These are phyloP conservation scores for Limnephilus auricula DNA, from an alignment of 2,888 invertebrate genomes.

Conservation along the genomic window DNA sequence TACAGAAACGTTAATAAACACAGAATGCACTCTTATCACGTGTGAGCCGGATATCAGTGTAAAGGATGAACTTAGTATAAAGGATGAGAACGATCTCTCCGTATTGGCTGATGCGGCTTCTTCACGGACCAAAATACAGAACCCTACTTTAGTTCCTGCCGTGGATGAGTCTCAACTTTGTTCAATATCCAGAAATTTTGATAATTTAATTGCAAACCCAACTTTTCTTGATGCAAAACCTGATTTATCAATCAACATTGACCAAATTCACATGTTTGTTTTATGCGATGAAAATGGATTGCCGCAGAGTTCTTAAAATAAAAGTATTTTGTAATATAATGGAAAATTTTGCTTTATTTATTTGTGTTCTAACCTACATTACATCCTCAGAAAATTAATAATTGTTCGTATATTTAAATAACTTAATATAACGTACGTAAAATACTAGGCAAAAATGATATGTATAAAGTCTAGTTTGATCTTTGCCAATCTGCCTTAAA, in stretches of 20 bases:
- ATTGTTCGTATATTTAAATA: no score
- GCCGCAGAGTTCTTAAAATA: constrained; percentile 38
- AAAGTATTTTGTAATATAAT: background rate
- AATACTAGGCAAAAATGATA: no score
- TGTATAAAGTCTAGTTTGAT: no score
- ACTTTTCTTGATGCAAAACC: background rate
- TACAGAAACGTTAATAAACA: constrained; percentile 54
- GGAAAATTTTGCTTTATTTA: background rate
- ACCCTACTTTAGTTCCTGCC: background rate
- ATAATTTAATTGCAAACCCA: constrained; percentile 63
- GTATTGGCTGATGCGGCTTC: constrained; percentile 64
- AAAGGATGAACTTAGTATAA: background rate
- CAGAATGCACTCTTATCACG: constrained; percentile 41
- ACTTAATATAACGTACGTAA: no score
- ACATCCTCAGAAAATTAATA: background rate
- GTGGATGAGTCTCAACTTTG: constrained; percentile 24
- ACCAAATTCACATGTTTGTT: constrained; percentile 53
- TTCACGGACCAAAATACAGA: constrained; percentile 55
- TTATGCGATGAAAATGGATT: constrained; percentile 47
- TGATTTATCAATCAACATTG: constrained; percentile 40
- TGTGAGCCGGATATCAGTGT: constrained; percentile 42
- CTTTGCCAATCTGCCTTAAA: no score
- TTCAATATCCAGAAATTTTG: constrained; percentile 52
- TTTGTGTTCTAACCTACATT: background rate
- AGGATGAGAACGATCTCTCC: constrained; percentile 56